Conservation (phyloP, 2,113 vertebrate genomes). For the Etheostoma spectabile region DNA sequence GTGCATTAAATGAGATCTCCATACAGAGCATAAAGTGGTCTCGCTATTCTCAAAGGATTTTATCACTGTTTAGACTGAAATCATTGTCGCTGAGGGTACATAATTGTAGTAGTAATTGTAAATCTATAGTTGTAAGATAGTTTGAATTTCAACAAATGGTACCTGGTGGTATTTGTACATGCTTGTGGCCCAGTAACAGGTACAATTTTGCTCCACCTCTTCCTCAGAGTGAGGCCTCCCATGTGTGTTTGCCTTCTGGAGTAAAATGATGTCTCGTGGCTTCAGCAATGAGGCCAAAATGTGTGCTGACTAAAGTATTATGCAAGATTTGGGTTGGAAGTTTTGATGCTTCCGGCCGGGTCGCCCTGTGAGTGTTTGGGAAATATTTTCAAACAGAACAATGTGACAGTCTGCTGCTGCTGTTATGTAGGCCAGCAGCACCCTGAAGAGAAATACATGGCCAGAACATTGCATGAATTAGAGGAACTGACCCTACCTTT, state of each 20-base stretch:
- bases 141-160: too few relatives aligned
- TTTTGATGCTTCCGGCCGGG: slow-evolving; percentile 30
- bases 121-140: too few relatives aligned
- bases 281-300: slow-evolving; percentile 36
- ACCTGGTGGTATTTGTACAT: neutral
- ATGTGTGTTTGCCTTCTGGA: slow-evolving; percentile 31
- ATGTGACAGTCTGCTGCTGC: slow-evolving; percentile 19
- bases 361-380: slow-evolving; percentile 17
- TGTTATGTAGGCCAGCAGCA: slow-evolving; percentile 44
- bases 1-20: neutral
- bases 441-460: slow-evolving; percentile 36
- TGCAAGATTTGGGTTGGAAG: slow-evolving; percentile 41
- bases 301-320: slow-evolving; percentile 53
- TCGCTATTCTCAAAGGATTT: too few relatives aligned
- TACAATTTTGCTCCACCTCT: neutral
- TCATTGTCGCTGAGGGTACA: neutral
- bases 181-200: neutral
- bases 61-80: neutral
- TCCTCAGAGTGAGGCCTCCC: neutral
- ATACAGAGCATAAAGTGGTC: neutral
- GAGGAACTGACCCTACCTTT: slow-evolving; percentile 16
- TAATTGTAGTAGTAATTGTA: too few relatives aligned
- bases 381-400: slow-evolving; percentile 13
- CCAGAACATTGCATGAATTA: slow-evolving; percentile 49
- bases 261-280: slow-evolving; percentile 21